Evolutionary conservation across 2,888 invertebrate genomes (phyloP).

Genomic region (Craniophora ligustri): DNA sequence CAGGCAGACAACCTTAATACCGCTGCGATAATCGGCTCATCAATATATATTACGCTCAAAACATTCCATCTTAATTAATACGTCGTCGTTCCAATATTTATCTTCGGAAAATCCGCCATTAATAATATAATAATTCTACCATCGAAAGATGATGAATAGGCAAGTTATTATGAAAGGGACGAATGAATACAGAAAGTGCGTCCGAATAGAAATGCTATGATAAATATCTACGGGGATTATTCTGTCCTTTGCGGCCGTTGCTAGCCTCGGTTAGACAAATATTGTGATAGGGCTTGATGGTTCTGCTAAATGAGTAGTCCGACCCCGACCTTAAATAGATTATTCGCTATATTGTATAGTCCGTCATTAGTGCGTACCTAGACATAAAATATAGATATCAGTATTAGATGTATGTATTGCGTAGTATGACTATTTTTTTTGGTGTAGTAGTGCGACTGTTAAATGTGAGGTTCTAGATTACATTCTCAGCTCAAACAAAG

Average conservation of each 20-base stretch:
- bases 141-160: conserved; percentile 27
- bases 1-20: too few species aligned
- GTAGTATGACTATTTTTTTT: too few species aligned
- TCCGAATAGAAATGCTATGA: conserved; percentile 13
- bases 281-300: neutral
- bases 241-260: conserved; percentile 3
- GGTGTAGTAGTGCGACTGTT: too few species aligned
- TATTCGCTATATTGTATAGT: neutral
- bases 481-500: too few species aligned
- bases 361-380: too few species aligned
- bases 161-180: conserved; percentile 3
- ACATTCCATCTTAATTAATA: conserved; percentile 20
- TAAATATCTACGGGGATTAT: conserved; percentile 13
- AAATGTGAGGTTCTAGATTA: too few species aligned
- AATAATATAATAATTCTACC: neutral
- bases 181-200: conserved; percentile 2
- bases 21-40: too few species aligned
- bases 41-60: conserved; percentile 1
- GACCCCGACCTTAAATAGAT: neutral
- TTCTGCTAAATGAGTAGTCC: neutral
- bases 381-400: too few species aligned
- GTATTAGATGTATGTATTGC: too few species aligned
- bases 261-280: neutral
- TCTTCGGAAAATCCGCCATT: conserved; percentile 1
- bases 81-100: conserved; percentile 18